Percentiles rank a stretch among this genome's conserved stretches.
Evolutionary conservation across 2,797 vertebrate genomes (phyloP).

Genomic region (Sebastes hubbsi): DNA sequence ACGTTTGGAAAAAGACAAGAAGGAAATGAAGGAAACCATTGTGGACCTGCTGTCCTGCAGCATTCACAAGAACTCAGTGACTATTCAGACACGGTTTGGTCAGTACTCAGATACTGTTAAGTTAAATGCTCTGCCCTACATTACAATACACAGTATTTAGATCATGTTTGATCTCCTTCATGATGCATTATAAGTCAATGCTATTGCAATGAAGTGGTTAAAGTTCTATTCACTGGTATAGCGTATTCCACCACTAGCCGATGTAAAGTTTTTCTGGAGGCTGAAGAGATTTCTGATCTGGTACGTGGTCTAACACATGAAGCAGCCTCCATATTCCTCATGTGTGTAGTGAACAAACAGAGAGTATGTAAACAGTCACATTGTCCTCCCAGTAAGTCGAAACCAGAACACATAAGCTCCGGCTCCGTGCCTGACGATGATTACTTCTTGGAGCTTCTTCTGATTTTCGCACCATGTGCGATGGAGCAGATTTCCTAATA

Average conservation of each 20-base stretch:
- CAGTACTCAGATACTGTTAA: too few species aligned
- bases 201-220: not conserved
- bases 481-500: constrained; percentile 64
- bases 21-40: not conserved
- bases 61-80: not conserved
- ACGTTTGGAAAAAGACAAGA: not conserved
- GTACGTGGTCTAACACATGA: constrained; percentile 11
- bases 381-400: constrained; percentile 1
- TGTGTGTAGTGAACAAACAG: constrained; percentile 23
- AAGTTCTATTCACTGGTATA: not conserved
- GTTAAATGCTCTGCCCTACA: not conserved
- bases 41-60: not conserved
- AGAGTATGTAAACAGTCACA: constrained; percentile 41
- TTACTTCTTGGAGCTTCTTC: constrained; percentile 50
- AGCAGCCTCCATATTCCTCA: constrained; percentile 5
- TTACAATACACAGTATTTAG: not conserved
- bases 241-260: not conserved
- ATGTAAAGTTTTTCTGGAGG: not conserved
- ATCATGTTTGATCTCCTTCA: not conserved
- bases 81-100: too few species aligned
- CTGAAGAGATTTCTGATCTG: not conserved
- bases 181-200: not conserved
- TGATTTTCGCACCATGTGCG: constrained; percentile 62
- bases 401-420: constrained; percentile 61
- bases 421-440: constrained; percentile 49